phyloP scores from a whole-genome alignment of 2,797 vertebrate genomes.

The Miichthys miiuy region DNA sequence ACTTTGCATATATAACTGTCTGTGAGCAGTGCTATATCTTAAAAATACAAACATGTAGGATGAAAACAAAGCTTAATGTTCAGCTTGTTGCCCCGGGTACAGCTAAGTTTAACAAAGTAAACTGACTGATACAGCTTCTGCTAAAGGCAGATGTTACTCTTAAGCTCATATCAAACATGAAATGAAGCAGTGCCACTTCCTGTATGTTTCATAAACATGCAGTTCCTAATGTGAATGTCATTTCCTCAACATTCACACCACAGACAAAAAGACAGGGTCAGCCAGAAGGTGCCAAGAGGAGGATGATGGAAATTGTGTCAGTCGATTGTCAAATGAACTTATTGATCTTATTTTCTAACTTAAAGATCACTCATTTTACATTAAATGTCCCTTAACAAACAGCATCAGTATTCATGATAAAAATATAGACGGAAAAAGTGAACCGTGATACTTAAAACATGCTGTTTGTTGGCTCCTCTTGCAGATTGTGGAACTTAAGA shows the following conservation, averaged over 20 bases:
- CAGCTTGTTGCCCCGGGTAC: neutral
- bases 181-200: neutral
- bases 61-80: neutral
- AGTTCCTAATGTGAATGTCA: neutral
- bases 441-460: neutral
- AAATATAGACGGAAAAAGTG: neutral
- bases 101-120: neutral
- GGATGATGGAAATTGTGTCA: neutral
- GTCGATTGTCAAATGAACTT: neutral
- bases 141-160: neutral
- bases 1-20: slow-evolving; percentile 4
- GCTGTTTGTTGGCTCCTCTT: too few relatives aligned
- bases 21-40: neutral
- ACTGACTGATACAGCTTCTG: neutral
- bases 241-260: too few relatives aligned
- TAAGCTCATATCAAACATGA: neutral
- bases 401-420: neutral
- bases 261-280: neutral
- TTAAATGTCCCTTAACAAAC: neutral
- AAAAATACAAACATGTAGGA: neutral
- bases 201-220: neutral
- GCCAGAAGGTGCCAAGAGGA: too few relatives aligned
- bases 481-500: neutral
- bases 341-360: neutral
- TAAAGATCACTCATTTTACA: neutral